These are phyloP conservation scores for Andrena chrysosceles DNA, from an alignment of 2,888 invertebrate genomes.

Conservation along the genomic window DNA sequence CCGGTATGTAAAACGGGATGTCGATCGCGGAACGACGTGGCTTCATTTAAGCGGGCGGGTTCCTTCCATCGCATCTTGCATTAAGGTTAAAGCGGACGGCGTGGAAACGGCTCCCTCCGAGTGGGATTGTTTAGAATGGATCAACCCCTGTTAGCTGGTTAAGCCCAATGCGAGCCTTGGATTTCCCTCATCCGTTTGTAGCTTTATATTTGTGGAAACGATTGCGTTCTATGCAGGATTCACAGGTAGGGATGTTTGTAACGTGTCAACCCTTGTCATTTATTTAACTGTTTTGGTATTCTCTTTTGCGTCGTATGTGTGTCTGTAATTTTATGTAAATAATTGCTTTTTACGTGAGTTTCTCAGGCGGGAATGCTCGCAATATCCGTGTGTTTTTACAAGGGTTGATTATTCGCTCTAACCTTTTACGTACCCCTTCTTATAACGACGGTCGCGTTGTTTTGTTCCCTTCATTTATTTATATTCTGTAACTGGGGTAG, in stretches of 20 bases:
- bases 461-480: too few relatives aligned
- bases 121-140: conserved; percentile 1
- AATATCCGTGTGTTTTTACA: not conserved
- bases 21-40: conserved; percentile 43
- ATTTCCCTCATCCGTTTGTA: not conserved
- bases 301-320: not conserved
- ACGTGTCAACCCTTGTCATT: conserved; percentile 6
- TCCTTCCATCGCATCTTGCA: conserved; percentile 26
- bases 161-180: not conserved
- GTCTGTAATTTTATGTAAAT: conserved; percentile 2
- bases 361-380: not conserved
- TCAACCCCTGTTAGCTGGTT: conserved; percentile 1
- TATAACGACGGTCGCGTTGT: too few relatives aligned
- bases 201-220: not conserved
- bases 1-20: conserved; percentile 39
- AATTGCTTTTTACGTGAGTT: not conserved
- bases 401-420: too few relatives aligned
- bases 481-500: not conserved
- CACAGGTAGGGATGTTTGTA: not conserved
- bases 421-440: too few relatives aligned
- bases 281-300: not conserved
- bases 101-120: not conserved
- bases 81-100: conserved; percentile 27
- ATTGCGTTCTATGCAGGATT: not conserved
- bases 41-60: conserved; percentile 27